Percentiles rank a stretch among this genome's conserved stretches.
phyloP scores from a whole-genome alignment of 2,797 vertebrate species.

The Trachurus trachurus region DNA sequence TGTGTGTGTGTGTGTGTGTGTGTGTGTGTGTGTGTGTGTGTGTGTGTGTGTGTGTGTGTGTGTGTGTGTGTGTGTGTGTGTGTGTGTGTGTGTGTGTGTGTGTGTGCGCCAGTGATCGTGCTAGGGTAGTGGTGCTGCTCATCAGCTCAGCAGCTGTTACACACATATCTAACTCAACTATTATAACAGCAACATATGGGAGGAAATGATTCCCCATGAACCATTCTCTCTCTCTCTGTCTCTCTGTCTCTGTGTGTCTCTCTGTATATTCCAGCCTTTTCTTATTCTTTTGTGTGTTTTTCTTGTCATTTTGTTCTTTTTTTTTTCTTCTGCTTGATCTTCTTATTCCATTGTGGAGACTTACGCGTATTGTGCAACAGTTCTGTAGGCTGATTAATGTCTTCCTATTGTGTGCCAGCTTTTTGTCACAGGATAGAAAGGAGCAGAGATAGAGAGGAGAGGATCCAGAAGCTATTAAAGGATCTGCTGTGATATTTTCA shows the following conservation, averaged over 20 bases:
- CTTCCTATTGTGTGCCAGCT: constrained; percentile 55
- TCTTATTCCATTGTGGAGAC: constrained; percentile 53
- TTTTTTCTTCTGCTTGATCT: constrained; percentile 36
- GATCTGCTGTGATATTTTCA: constrained; percentile 47
- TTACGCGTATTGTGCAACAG: constrained; percentile 41
- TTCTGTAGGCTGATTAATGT: constrained; percentile 64
- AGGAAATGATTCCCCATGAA: constrained; percentile 46
- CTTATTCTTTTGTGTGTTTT: constrained; percentile 14
- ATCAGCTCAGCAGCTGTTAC: constrained; percentile 67
- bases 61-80: constrained; percentile 5
- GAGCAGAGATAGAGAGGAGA: constrained; percentile 30
- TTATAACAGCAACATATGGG: constrained; percentile 61
- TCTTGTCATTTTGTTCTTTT: constrained; percentile 15
- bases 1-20: too few species aligned
- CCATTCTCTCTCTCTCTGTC: neutral
- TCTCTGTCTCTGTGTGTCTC: constrained; percentile 11
- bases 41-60: neutral
- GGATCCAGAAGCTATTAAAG: constrained; percentile 12
- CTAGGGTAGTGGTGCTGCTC: constrained; percentile 24
- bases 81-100: too few species aligned
- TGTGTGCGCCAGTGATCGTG: constrained; percentile 4
- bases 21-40: too few species aligned
- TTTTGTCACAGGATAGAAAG: constrained; percentile 54
- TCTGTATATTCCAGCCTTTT: constrained; percentile 15
- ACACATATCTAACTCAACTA: constrained; percentile 56